Evolutionary conservation across 1,140 invertebrate species (phyloP).

Genomic region (Lethrus apterus): DNA sequence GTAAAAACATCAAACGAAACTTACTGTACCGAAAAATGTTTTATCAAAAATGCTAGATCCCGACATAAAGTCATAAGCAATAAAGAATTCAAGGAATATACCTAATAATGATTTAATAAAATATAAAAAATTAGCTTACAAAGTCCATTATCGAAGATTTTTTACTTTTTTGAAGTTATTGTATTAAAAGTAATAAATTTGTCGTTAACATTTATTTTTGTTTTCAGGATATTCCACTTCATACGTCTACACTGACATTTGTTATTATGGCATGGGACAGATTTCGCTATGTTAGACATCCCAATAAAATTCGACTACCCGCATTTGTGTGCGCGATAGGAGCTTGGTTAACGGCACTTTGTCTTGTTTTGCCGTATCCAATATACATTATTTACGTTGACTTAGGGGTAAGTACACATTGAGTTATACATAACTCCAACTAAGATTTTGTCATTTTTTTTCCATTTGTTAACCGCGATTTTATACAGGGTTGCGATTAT

Average conservation of each 20-base stretch:
- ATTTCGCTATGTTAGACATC: conserved; percentile 55
- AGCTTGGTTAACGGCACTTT: conserved; percentile 61
- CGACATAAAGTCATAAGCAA: too few relatives aligned
- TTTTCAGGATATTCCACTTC: conserved; percentile 58
- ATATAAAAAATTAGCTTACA: too few relatives aligned
- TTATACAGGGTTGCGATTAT: too few relatives aligned
- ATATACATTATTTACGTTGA: conserved; percentile 66
- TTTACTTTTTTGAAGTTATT: too few relatives aligned
- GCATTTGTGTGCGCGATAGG: conserved; percentile 58
- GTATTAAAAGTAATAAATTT: neutral
- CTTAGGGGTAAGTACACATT: conserved; percentile 48
- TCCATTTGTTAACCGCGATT: neutral
- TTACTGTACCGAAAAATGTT: too few relatives aligned
- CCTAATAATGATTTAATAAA: too few relatives aligned
- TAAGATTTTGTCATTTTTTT: neutral
- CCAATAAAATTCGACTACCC: conserved; percentile 54
- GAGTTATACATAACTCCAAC: neutral
- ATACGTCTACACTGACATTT: conserved; percentile 63
- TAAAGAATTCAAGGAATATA: too few relatives aligned
- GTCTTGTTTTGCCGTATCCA: conserved; percentile 63
- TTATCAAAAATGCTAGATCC: too few relatives aligned
- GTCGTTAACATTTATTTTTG: conserved; percentile 22
- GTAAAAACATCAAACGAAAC: too few relatives aligned
- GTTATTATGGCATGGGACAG: conserved; percentile 62
- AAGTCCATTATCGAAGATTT: too few relatives aligned